These are phyloP conservation scores for Cephonodes hylas DNA, from an alignment of 2,888 invertebrate genomes.

Conservation along the genomic window DNA sequence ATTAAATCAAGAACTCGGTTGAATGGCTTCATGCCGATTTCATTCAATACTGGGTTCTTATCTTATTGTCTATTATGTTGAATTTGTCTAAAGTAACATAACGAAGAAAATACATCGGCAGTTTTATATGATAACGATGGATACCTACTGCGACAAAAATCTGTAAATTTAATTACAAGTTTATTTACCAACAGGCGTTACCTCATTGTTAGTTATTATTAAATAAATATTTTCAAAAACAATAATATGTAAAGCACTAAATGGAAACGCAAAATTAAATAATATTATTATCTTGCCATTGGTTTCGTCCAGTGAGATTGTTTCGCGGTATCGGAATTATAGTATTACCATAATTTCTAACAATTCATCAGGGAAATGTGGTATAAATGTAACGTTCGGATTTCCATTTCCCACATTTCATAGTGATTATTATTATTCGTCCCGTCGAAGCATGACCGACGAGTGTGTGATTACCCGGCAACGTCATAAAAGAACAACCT, in stretches of 20 bases:
- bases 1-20: not conserved
- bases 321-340: not conserved
- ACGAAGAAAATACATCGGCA: too few relatives aligned
- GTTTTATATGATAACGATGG: too few relatives aligned
- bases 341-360: not conserved
- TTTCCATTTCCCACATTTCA: slow-evolving; percentile 54
- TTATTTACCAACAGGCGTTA: too few relatives aligned
- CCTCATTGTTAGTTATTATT: too few relatives aligned
- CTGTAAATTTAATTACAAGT: too few relatives aligned
- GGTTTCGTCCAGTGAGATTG: not conserved
- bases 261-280: not conserved
- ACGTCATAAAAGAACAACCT: slow-evolving; percentile 43
- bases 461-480: slow-evolving; percentile 56
- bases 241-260: too few relatives aligned
- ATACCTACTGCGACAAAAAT: too few relatives aligned
- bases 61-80: not conserved
- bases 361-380: not conserved
- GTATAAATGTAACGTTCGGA: slow-evolving; percentile 21
- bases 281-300: not conserved
- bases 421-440: slow-evolving; percentile 49
- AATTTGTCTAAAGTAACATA: not conserved
- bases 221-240: too few relatives aligned
- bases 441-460: slow-evolving; percentile 66
- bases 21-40: slow-evolving; percentile 6
- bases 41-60: not conserved